Evolutionary conservation across 2,797 vertebrate species (phyloP), one percentile per base, ranked within the genome.

Genomic region (Anguilla obscura): DNA sequence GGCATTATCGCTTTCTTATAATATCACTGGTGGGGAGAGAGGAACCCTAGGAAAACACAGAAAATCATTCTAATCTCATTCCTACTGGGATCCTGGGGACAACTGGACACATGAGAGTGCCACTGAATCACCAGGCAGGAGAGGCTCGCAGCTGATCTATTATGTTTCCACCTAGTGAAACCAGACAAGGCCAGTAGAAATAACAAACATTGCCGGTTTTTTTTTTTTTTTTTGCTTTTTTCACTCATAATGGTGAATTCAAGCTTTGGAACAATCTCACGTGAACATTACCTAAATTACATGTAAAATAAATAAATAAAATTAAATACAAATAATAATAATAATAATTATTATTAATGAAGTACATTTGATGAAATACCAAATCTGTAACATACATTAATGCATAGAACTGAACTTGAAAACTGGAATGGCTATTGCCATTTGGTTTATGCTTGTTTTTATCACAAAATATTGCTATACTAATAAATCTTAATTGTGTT

Each of bases 1-100:
- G 94, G 96, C 94, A 97, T 98, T 98, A 98, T 98, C 97, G 96
- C 95, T 94, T 95, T 94, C 94, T 95, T 95, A 93, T 93, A 95
- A 95, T 94, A 96, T 96, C 94, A 95, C 93, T 92, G 93, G 93
- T 89, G 92, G 88, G 60, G 92, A 94, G 88, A 87, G 88, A 88
- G 91, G 36, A 91, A 92, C 86, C 88, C 87, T 89, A 80, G 88
- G 96, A 95, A 97, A 94, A 95, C 94, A 94, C 89, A 91, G 92
- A 92, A 92, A 93, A 92, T 93, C 92, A 92, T 90, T 93, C 93
- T 95, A 96, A 95, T 96, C 95, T 94, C 91, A 93, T 95, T 94
- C 94, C 95, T 95, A 93, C 94, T 89, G 86, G 90, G 91, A 92
- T 89, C 92, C 90, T 71, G 88, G 90, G 93, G 91, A 92, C 90